Evolutionary conservation across 2,888 invertebrate genomes (phyloP), one percentile per base, ranked within the genome.

Genomic region (Heliothis peltigera): DNA sequence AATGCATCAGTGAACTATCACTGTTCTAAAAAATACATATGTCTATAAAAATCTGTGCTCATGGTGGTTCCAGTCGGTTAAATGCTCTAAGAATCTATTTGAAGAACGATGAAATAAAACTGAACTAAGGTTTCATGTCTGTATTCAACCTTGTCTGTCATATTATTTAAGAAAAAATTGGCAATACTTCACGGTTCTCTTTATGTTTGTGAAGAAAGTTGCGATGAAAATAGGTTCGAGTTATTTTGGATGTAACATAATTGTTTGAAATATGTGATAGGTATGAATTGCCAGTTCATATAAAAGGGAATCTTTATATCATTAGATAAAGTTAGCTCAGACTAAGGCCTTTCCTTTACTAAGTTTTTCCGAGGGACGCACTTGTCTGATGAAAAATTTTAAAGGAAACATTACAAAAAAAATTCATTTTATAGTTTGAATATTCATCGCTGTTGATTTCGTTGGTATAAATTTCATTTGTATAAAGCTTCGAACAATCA

Each of bases 21-120:
- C 25, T n/a, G n/a, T n/a, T n/a, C n/a, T n/a, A n/a, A n/a, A n/a
- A n/a, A n/a, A n/a, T n/a, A n/a, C n/a, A n/a, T n/a, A n/a, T n/a
- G n/a, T n/a, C n/a, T n/a, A n/a, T n/a, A n/a, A n/a, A n/a, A n/a
- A n/a, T n/a, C n/a, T 28, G 28, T 28, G 28, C 1, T 8, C 10
- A 28, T 32, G 32, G 12, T 12, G 3, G 32, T 12, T 32, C 32
- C 32, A 2, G 12, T 2, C 12, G 3, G 32, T 10, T 28, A 10
- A 32, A 10, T 32, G 32, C 8, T 32, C 32, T 32, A 32, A 32
- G 32, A 32, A 3, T 32, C 70, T 81, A 86, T 85, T 81, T 71
- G 75, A 70, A 57, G 54, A 64, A 53, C 60, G 60, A 35, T 63
- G 65, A 77, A 79, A 77, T 79, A 79, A 82, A 81, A 81, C 79